Base-by-base conservation (phyloP, 2,888 invertebrate species). In the Epistrophe eligans region DNA sequence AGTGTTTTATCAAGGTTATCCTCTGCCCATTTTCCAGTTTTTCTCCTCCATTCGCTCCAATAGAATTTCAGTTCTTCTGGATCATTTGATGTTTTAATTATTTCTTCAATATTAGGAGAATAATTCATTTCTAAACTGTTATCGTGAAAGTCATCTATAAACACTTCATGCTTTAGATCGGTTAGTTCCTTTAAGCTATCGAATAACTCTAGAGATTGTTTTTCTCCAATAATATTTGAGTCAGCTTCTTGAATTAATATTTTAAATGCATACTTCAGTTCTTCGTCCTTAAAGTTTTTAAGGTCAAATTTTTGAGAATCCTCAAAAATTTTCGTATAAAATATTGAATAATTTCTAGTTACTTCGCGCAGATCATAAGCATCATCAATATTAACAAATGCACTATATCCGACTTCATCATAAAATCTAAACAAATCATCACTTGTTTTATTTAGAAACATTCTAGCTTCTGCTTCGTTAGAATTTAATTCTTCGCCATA, bases 11-110 rank as follows among this genome's bases (percentile, higher is more conserved):
- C 8, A 35, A 66, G 6, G 4, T 66, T 19, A 4, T 50, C 13
- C 7, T 17, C 6, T 13, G 92, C 90, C 91, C 91, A 91, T 45
- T 90, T 66, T 4, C 89, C 88, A 55, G 91, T 70, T 13, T 52
- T 55, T 0, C 74, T 48, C 10, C 84, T 50, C 88, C 88, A 88
- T 15, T 28, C 32, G 7, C 5, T 32, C 88, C 88, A 89, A 32
- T 89, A 88, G 50, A 81, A 73, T 38, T 74, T n/a, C 11, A 88
- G 10, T 32, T 88, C 88, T 9, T 73, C 55, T 1, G 84, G 64
- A 71, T 88, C 60, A 13, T 70, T 62, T 7, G 60, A 76, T 11
- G 19, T 38, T 24, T 45, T 43, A 19, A 88, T 15, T 10, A 83
- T 66, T 0, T 79, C 43, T 9, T 48, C 19, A 58, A 88, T 38